Evolutionary conservation across 1,140 invertebrate species (phyloP).

Genomic region (Temnothorax longispinosus): DNA sequence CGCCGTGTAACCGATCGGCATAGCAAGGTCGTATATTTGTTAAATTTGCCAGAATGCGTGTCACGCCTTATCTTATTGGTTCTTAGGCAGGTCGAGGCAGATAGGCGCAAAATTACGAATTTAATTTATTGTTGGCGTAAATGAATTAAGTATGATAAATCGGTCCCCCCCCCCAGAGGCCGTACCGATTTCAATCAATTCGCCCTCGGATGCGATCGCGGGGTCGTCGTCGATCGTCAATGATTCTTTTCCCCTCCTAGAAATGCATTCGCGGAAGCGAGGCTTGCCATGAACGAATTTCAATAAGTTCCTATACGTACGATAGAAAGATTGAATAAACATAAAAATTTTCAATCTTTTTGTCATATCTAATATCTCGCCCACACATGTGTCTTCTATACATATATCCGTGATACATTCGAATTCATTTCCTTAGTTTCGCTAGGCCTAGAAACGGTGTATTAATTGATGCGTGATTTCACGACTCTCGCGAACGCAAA

Average conservation of each 20-base stretch:
- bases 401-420: neutral
- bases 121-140: slow-evolving; percentile 13
- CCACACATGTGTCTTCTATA: no score
- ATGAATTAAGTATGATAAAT: slow-evolving; percentile 60
- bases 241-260: slow-evolving; percentile 65
- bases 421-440: neutral
- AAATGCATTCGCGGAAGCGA: slow-evolving; percentile 46
- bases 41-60: neutral
- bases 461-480: neutral
- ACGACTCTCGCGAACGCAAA: neutral
- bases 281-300: neutral
- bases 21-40: no score
- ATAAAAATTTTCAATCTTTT: no score
- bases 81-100: neutral
- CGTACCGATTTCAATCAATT: slow-evolving; percentile 65
- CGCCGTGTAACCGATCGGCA: neutral
- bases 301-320: neutral
- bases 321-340: neutral
- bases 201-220: slow-evolving; percentile 40
- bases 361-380: neutral
- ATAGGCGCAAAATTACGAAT: neutral
- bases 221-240: slow-evolving; percentile 56
- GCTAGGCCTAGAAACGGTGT: neutral
- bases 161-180: slow-evolving; percentile 32
- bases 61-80: slow-evolving; percentile 1